Evolutionary conservation across 2,113 vertebrate genomes (phyloP).

Genomic region (Pygoscelis adeliae): DNA sequence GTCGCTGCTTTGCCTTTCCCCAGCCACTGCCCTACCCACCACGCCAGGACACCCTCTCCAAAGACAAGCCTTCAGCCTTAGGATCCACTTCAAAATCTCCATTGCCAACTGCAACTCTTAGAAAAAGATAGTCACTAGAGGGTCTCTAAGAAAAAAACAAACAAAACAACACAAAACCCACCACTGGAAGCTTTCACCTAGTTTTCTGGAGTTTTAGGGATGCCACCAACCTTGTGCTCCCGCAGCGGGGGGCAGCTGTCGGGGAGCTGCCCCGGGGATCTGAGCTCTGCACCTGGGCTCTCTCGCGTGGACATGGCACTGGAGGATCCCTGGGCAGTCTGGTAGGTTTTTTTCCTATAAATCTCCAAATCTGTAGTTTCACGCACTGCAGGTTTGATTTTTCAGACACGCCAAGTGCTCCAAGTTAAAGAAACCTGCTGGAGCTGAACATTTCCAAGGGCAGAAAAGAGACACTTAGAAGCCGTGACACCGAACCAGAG

Average conservation of each 20-base stretch:
- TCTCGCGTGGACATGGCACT: accelerated
- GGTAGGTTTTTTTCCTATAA: background rate
- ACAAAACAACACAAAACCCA: too few relatives aligned
- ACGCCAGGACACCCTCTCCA: background rate
- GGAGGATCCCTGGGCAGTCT: background rate
- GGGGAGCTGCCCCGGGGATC: background rate
- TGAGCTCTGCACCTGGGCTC: background rate
- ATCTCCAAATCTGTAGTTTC: background rate
- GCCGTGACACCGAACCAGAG: background rate
- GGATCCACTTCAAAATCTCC: background rate
- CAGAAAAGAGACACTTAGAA: background rate
- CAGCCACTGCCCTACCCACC: background rate
- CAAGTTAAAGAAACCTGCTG: background rate
- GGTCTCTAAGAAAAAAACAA: background rate
- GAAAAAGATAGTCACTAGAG: background rate
- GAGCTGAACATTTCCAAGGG: background rate
- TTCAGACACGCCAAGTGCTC: background rate
- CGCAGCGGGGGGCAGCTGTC: accelerated
- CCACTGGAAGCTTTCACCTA: background rate
- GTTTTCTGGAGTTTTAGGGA: background rate
- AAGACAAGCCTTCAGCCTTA: background rate
- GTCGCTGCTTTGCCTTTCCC: background rate
- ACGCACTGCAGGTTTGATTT: background rate
- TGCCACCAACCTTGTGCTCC: background rate
- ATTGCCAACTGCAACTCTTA: background rate